These are phyloP conservation scores for Pyrrhosoma nymphula DNA, from an alignment of 2,888 invertebrate species.

Conservation along the genomic window DNA sequence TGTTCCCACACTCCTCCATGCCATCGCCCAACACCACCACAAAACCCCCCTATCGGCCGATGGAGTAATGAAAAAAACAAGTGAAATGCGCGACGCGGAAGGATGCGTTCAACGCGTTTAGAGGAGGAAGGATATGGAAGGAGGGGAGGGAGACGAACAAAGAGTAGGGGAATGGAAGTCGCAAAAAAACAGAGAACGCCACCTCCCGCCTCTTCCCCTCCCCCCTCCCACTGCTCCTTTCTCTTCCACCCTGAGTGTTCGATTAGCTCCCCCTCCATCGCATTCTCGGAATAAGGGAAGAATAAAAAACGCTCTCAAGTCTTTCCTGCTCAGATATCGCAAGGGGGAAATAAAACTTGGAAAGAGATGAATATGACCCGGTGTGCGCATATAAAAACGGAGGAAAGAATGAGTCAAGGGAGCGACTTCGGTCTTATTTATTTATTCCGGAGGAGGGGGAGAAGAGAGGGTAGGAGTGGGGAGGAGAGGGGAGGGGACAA, in stretches of 20 bases:
- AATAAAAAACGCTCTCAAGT: neutral
- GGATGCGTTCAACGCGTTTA: neutral
- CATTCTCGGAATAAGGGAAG: neutral
- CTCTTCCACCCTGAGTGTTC: neutral
- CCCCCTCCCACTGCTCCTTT: neutral
- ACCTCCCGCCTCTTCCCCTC: neutral
- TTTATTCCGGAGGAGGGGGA: neutral
- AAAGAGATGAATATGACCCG: neutral
- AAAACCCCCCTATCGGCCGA: neutral
- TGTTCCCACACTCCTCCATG: neutral
- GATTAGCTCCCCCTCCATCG: neutral
- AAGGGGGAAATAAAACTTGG: neutral
- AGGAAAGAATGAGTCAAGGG: no score
- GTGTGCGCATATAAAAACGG: neutral
- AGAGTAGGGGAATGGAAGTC: neutral
- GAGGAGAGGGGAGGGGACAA: no score
- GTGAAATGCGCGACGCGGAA: neutral
- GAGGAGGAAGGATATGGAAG: no score
- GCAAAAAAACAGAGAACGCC: neutral
- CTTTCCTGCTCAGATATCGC: neutral
- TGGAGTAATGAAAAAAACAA: neutral
- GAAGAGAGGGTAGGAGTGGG: no score
- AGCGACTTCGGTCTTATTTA: neutral
- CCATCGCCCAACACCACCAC: neutral
- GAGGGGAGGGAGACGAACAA: no score